These are phyloP conservation scores for Ammodytes marinus DNA, from an alignment of 2,113 vertebrate genomes.

Conservation along the genomic window DNA sequence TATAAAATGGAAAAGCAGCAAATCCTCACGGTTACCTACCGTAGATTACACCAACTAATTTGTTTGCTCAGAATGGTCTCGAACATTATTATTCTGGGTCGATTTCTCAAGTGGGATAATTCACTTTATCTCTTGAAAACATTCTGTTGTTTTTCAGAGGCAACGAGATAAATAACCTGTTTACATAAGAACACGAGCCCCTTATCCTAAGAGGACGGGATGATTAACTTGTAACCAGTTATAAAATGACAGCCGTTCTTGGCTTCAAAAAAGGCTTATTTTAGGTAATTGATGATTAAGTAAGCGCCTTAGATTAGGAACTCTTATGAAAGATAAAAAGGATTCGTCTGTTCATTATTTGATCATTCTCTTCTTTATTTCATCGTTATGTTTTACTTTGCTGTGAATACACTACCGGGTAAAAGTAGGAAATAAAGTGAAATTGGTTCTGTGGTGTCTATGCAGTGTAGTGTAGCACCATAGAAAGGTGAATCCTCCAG, in stretches of 20 bases:
- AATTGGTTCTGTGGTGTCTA: neutral
- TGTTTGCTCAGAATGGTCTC: no score
- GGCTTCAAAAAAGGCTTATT: neutral
- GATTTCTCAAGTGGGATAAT: neutral
- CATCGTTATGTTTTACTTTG: slow-evolving; percentile 2
- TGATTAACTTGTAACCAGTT: neutral
- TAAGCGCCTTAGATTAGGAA: neutral
- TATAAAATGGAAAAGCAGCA: neutral
- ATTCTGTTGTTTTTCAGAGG: neutral
- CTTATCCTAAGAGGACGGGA: neutral
- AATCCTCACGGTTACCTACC: neutral
- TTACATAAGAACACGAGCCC: neutral
- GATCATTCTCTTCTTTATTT: slow-evolving; percentile 1
- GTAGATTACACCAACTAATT: no score
- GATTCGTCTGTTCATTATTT: neutral
- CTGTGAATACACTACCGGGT: neutral
- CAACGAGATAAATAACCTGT: neutral
- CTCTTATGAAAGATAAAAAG: neutral
- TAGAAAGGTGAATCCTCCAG: neutral
- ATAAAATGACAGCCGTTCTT: neutral
- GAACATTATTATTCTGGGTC: no score
- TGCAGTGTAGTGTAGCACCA: neutral
- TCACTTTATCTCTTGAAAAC: neutral
- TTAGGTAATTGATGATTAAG: neutral
- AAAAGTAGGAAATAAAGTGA: neutral